phyloP scores from a whole-genome alignment of 2,113 vertebrate species.

The Miniopterus natalensis region DNA sequence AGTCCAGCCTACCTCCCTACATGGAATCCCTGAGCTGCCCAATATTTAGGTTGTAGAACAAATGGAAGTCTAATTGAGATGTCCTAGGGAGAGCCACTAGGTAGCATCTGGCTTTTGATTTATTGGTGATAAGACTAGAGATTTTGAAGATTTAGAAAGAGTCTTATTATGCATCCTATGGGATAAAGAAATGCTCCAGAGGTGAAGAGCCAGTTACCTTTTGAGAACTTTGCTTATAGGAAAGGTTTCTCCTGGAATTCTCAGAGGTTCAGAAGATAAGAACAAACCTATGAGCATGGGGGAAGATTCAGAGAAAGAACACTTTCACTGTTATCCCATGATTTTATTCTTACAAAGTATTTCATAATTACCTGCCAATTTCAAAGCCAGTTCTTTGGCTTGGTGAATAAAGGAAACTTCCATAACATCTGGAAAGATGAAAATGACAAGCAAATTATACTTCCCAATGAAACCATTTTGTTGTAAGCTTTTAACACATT shows the following conservation, averaged over 20 bases:
- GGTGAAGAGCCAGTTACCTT: neutral
- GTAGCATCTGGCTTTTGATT: neutral
- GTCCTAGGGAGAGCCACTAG: neutral
- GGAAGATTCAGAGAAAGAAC: constrained; percentile 40
- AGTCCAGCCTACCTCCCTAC: neutral
- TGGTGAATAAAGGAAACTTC: constrained; percentile 34
- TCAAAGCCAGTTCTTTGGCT: constrained; percentile 53
- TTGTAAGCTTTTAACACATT: constrained; percentile 14
- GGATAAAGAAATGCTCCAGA: neutral
- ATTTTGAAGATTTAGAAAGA: constrained; percentile 37
- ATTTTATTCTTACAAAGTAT: constrained; percentile 51
- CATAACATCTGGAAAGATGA: constrained; percentile 65
- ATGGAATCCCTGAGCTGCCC: neutral
- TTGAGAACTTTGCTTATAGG: neutral
- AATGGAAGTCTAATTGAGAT: neutral
- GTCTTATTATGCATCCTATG: neutral
- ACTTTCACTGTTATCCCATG: neutral
- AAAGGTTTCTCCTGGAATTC: constrained; percentile 52
- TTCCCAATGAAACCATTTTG: constrained; percentile 57
- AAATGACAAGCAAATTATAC: constrained; percentile 46
- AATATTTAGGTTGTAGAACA: neutral
- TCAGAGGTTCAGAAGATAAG: neutral
- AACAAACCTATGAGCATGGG: neutral
- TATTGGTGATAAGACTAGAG: neutral
- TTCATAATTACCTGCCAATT: constrained; percentile 56